Conservation (phyloP, 1,140 invertebrate genomes). For the Rhagoletis pomonella region DNA sequence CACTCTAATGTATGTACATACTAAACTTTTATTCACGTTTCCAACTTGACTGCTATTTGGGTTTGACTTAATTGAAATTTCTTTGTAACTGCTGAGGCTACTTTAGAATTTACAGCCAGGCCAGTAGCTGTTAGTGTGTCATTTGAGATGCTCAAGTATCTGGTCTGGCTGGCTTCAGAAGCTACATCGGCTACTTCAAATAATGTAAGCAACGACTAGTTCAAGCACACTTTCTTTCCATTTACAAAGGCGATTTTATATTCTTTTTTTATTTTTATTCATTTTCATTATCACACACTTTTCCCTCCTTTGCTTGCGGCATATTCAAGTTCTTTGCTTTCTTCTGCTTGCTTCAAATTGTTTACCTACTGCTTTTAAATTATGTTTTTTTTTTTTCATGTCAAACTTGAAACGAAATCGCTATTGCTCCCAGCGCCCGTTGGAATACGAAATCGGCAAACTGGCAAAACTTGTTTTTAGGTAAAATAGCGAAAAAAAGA, state of each 20-base stretch:
- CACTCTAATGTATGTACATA: too few relatives aligned
- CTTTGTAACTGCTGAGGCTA: background rate
- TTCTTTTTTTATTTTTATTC: background rate
- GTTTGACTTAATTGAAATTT: background rate
- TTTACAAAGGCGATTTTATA: background rate
- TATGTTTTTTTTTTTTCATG: background rate
- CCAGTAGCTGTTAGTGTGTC: background rate
- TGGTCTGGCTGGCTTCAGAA: background rate
- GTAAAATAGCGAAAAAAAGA: background rate
- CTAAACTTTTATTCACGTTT: too few relatives aligned
- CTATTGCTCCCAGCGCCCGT: background rate
- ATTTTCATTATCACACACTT: background rate
- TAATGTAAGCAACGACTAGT: background rate
- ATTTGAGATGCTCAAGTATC: conserved; percentile 4
- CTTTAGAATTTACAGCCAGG: background rate
- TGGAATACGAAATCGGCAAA: background rate
- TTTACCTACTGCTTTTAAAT: background rate
- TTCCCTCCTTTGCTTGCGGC: background rate
- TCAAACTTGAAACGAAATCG: conserved; percentile 11
- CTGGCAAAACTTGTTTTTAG: conserved; percentile 42
- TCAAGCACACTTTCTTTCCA: background rate
- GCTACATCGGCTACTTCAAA: background rate
- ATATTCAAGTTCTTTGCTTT: conserved; percentile 13
- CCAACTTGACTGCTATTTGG: background rate
- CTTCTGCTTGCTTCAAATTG: background rate